Percentiles rank a stretch among this genome's conserved stretches.
Conservation (phyloP, 2,797 vertebrate genomes). For the Gymnocypris eckloni region DNA sequence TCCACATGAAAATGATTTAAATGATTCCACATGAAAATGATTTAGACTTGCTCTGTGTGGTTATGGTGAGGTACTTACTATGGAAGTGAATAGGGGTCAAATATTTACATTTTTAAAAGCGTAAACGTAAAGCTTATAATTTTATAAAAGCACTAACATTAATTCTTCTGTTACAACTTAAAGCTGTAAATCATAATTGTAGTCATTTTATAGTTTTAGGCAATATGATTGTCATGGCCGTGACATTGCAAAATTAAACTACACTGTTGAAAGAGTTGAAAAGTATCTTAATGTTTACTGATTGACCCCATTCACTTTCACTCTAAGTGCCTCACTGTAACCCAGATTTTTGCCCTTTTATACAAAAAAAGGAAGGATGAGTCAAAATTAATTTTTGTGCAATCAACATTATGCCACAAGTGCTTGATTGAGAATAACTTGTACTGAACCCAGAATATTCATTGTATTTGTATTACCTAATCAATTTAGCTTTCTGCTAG, state of each 20-base stretch:
- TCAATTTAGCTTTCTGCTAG: not conserved
- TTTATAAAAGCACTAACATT: not conserved
- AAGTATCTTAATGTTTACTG: not conserved
- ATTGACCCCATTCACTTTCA: not conserved
- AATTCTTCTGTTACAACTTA: not conserved
- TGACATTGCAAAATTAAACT: not conserved
- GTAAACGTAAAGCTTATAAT: not conserved
- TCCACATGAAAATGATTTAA: not conserved
- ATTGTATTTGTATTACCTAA: not conserved
- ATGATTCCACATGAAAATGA: not conserved
- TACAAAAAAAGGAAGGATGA: not conserved
- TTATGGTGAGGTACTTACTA: not conserved
- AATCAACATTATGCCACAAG: not conserved
- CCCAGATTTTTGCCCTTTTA: not conserved
- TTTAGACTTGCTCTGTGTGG: not conserved
- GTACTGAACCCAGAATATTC: slow-evolving; percentile 3
- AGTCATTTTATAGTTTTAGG: not conserved
- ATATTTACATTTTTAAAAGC: not conserved
- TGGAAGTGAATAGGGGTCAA: not conserved
- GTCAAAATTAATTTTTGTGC: not conserved
- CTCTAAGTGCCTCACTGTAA: not conserved
- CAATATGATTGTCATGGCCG: not conserved
- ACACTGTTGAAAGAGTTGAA: not conserved
- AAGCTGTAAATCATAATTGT: not conserved
- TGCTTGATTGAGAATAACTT: not conserved